phyloP scores from a whole-genome alignment of 1,140 invertebrate genomes.

The Whitmania pigra region DNA sequence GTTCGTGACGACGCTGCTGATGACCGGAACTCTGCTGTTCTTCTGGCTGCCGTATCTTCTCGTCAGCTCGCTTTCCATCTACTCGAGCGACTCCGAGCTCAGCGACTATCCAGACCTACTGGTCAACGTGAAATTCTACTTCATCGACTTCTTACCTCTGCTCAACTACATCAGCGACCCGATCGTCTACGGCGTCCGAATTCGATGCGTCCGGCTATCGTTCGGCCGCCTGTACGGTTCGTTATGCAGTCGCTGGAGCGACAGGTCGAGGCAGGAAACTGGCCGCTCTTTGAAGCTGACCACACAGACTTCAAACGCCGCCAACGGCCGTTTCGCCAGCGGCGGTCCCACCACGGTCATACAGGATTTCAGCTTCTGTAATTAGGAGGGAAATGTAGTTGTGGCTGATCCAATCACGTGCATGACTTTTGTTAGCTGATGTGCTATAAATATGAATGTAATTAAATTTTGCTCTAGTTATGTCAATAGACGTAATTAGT shows the following conservation, averaged over 20 bases:
- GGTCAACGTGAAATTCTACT: constrained; percentile 22
- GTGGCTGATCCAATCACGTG: not conserved
- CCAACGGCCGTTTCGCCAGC: not conserved
- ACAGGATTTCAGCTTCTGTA: not conserved
- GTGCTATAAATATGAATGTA: too few species aligned
- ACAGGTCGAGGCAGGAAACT: not conserved
- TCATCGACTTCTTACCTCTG: constrained; percentile 24
- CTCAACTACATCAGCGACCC: constrained; percentile 25
- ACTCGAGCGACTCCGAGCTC: constrained; percentile 14
- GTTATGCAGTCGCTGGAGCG: not conserved
- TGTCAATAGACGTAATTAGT: too few species aligned
- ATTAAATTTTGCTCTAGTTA: too few species aligned
- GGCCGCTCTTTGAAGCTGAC: not conserved
- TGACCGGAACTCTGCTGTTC: constrained; percentile 21
- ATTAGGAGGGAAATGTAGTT: not conserved
- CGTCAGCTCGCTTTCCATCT: constrained; percentile 21
- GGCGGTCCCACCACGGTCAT: not conserved
- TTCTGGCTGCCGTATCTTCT: constrained; percentile 25
- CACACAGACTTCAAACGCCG: not conserved
- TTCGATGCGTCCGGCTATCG: constrained; percentile 19
- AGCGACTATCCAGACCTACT: constrained; percentile 17
- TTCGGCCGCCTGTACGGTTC: constrained; percentile 20
- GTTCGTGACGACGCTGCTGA: constrained; percentile 24
- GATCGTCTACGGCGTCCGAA: constrained; percentile 26
- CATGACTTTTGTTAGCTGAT: too few species aligned